Evolutionary conservation across 2,113 vertebrate species (phyloP), one percentile per base, ranked within the genome.

Genomic region (Entelurus aequoreus): DNA sequence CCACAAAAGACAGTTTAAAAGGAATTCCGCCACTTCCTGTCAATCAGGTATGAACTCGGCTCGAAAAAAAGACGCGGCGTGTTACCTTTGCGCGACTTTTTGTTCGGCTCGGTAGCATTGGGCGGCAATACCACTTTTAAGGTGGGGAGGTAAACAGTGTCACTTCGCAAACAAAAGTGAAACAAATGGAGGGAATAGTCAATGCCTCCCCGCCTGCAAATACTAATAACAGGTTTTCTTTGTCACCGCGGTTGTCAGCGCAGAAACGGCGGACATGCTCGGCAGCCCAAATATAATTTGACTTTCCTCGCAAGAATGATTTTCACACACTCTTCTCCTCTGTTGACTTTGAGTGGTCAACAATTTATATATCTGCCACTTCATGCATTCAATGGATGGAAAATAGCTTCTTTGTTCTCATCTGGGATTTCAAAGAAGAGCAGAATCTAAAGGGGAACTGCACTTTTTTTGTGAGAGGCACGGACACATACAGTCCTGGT

Each of bases 261-360:
- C 66, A 69, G 68, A 79, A 81, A 77, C 71, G 60, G 79, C 72
- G n/a, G 55, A 54, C 75, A 80, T 11, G 79, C 79, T 79, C 68
- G 73, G 78, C 54, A 72, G 68, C 78, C 74, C 72, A 82, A 77
- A 83, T 69, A 84, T 82, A 77, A 86, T 86, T 78, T 80, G 79
- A 75, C 78, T 80, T 66, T 69, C 73, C 72, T 86, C 65, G 28
- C 77, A 78, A 69, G 65, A 73, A 77, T 13, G 65, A 53, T 81
- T 83, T 75, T 66, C 68, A 76, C 67, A 71, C 71, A 67, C 71
- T 62, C 48, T 47, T 65, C 66, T 77, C 38, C 68, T 71, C 53
- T 73, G 71, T 74, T 84, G 78, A 78, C 75, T 80, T 71, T 79
- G 61, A 80, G 44, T 80, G 79, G 78, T 81, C 82, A 86, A 81